Evolutionary conservation across 2,888 invertebrate genomes (phyloP).

Genomic region (Agonopterix alstromeriana): DNA sequence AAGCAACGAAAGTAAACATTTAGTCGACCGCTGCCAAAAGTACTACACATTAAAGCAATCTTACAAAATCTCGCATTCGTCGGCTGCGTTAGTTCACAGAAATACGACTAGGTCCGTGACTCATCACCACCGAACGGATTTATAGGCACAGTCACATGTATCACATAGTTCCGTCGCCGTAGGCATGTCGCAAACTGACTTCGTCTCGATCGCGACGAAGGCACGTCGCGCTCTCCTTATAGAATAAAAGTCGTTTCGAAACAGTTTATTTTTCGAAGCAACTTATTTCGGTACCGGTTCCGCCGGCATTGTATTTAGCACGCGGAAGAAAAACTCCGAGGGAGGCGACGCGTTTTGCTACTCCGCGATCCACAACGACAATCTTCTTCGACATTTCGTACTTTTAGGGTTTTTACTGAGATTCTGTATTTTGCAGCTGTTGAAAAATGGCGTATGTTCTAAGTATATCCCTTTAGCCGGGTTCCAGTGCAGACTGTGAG

Average conservation of each 20-base stretch:
- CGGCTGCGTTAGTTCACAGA: constrained; percentile 25
- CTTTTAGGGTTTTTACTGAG: constrained; percentile 10
- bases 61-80: constrained; percentile 18
- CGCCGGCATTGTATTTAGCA: constrained; percentile 18
- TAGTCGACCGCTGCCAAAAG: constrained; percentile 26
- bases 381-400: constrained; percentile 24
- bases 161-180: constrained; percentile 26
- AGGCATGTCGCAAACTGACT: constrained; percentile 19
- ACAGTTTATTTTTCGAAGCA: constrained; percentile 31
- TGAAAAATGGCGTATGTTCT: constrained; percentile 44
- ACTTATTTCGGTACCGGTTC: constrained; percentile 41
- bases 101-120: constrained; percentile 32
- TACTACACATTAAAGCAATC: constrained; percentile 22
- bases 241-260: constrained; percentile 25
- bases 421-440: constrained; percentile 16
- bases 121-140: constrained; percentile 35
- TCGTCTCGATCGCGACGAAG: constrained; percentile 19
- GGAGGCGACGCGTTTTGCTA: constrained; percentile 7
- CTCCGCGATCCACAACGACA: constrained; percentile 14
- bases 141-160: constrained; percentile 35
- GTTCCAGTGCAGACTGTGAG: constrained; percentile 59
- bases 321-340: constrained; percentile 26
- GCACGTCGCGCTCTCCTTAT: constrained; percentile 35
- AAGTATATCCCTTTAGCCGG: constrained; percentile 52
- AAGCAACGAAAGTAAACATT: constrained; percentile 30